Percentiles rank a stretch among this genome's conserved stretches.
Conservation (phyloP, 2,888 invertebrate genomes). For the Athrips mouffetella region DNA sequence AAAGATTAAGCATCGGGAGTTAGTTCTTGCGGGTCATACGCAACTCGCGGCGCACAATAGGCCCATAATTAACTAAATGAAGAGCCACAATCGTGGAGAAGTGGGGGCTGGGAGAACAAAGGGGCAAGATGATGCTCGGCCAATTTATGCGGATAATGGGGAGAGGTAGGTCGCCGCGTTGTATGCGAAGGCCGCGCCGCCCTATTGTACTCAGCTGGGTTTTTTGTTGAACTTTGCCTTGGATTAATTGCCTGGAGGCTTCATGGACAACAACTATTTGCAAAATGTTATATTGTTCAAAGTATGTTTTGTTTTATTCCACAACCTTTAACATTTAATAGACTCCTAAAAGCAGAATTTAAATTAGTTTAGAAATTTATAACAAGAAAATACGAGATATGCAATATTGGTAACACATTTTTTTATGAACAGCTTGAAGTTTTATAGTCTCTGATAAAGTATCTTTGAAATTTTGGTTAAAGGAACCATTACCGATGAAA, state of each 20-base stretch:
- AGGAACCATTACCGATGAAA: no score
- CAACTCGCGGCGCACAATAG: conserved; percentile 6
- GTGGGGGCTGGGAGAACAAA: conserved; percentile 32
- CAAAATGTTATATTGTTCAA: no score
- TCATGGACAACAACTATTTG: neutral
- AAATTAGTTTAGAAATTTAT: no score
- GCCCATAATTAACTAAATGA: conserved; percentile 45
- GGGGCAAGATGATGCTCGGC: conserved; percentile 37
- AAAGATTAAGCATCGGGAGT: neutral
- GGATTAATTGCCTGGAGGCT: conserved; percentile 34
- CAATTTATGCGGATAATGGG: conserved; percentile 44
- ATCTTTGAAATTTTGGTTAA: no score
- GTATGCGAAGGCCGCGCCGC: conserved; percentile 27
- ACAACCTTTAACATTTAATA: no score
- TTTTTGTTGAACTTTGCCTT: conserved; percentile 30
- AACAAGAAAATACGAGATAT: no score
- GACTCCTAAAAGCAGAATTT: no score
- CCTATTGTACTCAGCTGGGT: conserved; percentile 32
- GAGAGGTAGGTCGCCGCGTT: conserved; percentile 33
- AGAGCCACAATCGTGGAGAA: conserved; percentile 37
- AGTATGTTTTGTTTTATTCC: no score
- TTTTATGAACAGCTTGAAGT: no score
- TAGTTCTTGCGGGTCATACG: conserved; percentile 5
- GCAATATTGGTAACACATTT: no score
- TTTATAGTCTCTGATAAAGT: no score